Evolutionary conservation across 2,113 vertebrate genomes (phyloP), one percentile per base, ranked within the genome.

Genomic region (Cyanoderma ruficeps): DNA sequence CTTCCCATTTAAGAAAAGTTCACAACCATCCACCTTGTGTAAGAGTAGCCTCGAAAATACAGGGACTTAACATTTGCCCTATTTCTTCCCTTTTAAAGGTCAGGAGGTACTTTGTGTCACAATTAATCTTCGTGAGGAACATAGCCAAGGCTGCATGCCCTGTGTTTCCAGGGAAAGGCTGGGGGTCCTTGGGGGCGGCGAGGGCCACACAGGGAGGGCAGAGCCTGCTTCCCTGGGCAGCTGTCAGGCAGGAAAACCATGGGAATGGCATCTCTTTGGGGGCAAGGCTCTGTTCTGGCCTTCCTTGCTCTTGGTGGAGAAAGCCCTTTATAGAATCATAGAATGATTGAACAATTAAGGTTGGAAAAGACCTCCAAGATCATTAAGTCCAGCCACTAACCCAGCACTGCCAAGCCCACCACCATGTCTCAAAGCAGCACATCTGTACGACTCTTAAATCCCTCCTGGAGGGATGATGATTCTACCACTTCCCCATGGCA

Each of bases 121-220:
- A 44, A 9, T 68, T 56, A 31, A 76, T 69, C 53, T 69, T 7
- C 0, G 12, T 6, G 53, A 84, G 42, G 41, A 76, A n/a, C 44
- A 41, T 71, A 59, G 31, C 20, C 47, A 61, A 41, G 15, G 24
- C n/a, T 42, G 44, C 77, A 46, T 64, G 39, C 35, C 33, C 68
- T 9, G 44, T 18, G 35, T 22, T 72, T 60, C 52, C 68, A 69
- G 49, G 22, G 33, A n/a, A 59, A 27, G 28, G 10, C 4, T 6
- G 19, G 15, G 47, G 41, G 27, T 42, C 21, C 52, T 41, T 3
- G 0, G 5, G 33, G 35, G 27, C 14, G 21, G 74, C 11, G 39
- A 1, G 3, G 28, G 65, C 23, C 1, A 1, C 1, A 2, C 6
- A 1, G 28, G 35, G 78, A 77, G 44, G 35, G 46, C 33, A 42